Evolutionary conservation across 1,140 invertebrate species (phyloP).

Genomic region (Leptopilina boulardi): DNA sequence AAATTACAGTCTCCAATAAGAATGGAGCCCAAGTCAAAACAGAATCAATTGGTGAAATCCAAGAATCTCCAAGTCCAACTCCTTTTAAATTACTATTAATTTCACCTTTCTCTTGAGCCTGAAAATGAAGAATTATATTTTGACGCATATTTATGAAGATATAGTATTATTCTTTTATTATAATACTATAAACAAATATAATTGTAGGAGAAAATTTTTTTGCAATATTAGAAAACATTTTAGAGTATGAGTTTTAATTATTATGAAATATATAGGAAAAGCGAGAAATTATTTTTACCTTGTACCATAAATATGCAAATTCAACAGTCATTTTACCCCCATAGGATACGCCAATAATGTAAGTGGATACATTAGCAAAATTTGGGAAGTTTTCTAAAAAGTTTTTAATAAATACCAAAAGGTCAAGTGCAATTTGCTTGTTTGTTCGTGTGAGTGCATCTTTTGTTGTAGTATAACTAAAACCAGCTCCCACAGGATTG

Average conservation of each 20-base stretch:
- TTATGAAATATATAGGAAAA: too few relatives aligned
- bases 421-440: conserved; percentile 85
- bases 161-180: too few relatives aligned
- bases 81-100: conserved; percentile 86
- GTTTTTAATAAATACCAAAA: conserved; percentile 82
- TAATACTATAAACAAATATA: too few relatives aligned
- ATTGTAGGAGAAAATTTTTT: too few relatives aligned
- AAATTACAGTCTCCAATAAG: conserved; percentile 81
- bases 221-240: too few relatives aligned
- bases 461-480: conserved; percentile 84
- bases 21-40: conserved; percentile 88
- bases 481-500: conserved; percentile 92
- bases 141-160: too few relatives aligned
- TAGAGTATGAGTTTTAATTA: too few relatives aligned
- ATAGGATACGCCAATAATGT: conserved; percentile 91
- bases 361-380: conserved; percentile 84
- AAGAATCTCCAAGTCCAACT: conserved; percentile 88
- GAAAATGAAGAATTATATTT: conserved; percentile 22
- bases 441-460: conserved; percentile 80
- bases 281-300: conserved; percentile 76
- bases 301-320: conserved; percentile 80
- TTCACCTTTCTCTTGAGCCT: conserved; percentile 79
- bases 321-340: conserved; percentile 93
- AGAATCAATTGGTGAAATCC: conserved; percentile 90
- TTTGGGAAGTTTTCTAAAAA: conserved; percentile 80